Evolutionary conservation across 2,113 vertebrate genomes (phyloP), one percentile per base, ranked within the genome.

Genomic region (Puffinus mauretanicus): DNA sequence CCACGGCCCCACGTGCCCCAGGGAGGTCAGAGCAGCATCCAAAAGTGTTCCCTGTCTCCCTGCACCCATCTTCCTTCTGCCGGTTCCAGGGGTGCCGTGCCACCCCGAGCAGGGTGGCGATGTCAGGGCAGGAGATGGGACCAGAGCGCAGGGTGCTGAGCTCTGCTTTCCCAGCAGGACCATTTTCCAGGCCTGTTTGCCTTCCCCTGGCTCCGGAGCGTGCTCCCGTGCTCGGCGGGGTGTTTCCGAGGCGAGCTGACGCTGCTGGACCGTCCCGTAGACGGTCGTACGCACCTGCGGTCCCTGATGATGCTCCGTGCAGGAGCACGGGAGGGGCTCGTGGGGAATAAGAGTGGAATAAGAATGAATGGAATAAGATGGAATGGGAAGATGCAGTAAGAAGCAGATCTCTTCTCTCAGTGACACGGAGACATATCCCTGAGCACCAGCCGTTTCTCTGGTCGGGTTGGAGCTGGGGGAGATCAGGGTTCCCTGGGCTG

Each of bases 251-350:
- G 44, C 4, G 9, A 13, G 17, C 14, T 36, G 58, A 44, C 3
- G 2, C 47, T 1, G 3, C n/a, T 17, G 64, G 60, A 6, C 57
- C 17, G 4, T 40, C 54, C 89, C 5, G 0, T 16, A 51, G 75
- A 2, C 9, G 3, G 11, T 4, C 1, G 1, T 2, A 0, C 0
- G 2, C 32, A 51, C 42, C 62, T 76, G 70, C 2, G 9, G 34
- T 42, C 66, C 52, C 11, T 1, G 2, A 0, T 22, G 77, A 21
- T 91, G 86, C 32, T 86, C 38, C 1, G 0, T 55, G 62, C 49
- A 25, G 81, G 36, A 84, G 6, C 24, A 4, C 1, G 0, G 18
- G 38, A 93, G 60, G 30, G 51, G 27, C 62, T 52, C 1, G 0
- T 21, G n/a, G 44, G 34, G 20, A 40, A 40, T 40, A 40, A 84